Base-by-base conservation (phyloP, 53 echinoderm and acorn worm genomes). In the Crossaster papposus region DNA sequence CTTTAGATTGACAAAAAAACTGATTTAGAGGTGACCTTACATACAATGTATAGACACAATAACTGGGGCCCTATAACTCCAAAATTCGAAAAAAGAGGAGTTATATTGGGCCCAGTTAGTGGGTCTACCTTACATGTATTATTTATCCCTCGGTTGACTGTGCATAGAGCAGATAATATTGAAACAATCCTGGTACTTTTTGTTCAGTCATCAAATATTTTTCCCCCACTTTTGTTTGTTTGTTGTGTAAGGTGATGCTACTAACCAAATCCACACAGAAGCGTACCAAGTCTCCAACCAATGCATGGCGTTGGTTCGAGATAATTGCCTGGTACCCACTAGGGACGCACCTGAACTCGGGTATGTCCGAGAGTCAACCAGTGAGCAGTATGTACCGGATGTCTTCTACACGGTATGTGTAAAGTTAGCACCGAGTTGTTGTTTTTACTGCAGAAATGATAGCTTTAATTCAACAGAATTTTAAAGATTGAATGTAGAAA, bases 231-330 rank as follows among this genome's bases (percentile, higher is more conserved):
- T 58, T 58, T 8, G 34, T 82, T 63, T 51, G 4, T 54, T 28
- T 38, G 3, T 54, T 76, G n/a, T 52, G 22, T 54, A 70, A 98
- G 96, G 96, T 85, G 98, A 96, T 88, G 88, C 89, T 28, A 82
- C 92, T 30, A 98, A 98, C 72, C 98, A 98, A 82, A 98, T 98
- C 33, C 98, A 98, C 88, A 96, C 91, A 72, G 98, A 98, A 65
- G 96, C 96, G 2, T 98, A 98, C 90, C 98, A 98, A 79, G 98
- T 98, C 26, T 98, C 98, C 54, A 98, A 98, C 83, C 98, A 98
- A 73, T 98, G 98, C 78, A 98, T 98, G 98, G 95, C 98, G 36
- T 82, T 98, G 65, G 98, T 98, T 14, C 79, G 83, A n/a, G 98
- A 98, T 78, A 34, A 95, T 88, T 98, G 98, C 79, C 83, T 98